Percentiles rank a stretch among this genome's conserved stretches.
phyloP scores from a whole-genome alignment of 2,113 vertebrate species.

The Alligator sinensis region DNA sequence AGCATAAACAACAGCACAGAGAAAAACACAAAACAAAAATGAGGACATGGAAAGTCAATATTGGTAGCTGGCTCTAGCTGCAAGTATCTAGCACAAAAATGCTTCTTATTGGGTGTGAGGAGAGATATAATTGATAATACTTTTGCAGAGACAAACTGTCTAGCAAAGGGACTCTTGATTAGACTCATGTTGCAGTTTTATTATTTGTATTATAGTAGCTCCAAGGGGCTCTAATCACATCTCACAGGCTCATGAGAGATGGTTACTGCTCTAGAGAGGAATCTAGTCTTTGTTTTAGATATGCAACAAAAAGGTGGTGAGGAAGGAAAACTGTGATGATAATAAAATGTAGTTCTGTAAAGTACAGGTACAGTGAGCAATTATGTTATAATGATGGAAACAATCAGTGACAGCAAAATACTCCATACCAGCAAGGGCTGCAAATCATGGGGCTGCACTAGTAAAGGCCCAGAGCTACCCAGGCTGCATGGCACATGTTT shows the following conservation, averaged over 20 bases:
- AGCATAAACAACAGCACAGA: background rate
- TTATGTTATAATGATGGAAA: background rate
- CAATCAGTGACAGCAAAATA: background rate
- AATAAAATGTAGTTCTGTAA: background rate
- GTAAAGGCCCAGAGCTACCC: no score
- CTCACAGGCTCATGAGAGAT: background rate
- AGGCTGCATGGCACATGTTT: no score
- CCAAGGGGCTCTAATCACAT: background rate
- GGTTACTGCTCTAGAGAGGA: background rate
- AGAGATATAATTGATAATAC: background rate
- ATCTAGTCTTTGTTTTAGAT: background rate
- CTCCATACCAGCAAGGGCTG: no score
- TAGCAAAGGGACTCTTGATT: background rate
- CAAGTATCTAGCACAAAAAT: background rate
- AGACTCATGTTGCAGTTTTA: background rate
- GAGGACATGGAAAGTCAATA: background rate
- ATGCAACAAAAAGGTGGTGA: background rate
- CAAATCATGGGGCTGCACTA: no score
- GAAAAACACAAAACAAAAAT: background rate
- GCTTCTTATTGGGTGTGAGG: background rate
- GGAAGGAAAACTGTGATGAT: background rate
- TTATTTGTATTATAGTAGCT: background rate
- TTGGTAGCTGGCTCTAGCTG: fast-evolving
- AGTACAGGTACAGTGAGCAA: background rate
- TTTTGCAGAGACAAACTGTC: background rate